Base-by-base conservation (phyloP, 1,140 invertebrate species). In the Saxidomus purpurata region DNA sequence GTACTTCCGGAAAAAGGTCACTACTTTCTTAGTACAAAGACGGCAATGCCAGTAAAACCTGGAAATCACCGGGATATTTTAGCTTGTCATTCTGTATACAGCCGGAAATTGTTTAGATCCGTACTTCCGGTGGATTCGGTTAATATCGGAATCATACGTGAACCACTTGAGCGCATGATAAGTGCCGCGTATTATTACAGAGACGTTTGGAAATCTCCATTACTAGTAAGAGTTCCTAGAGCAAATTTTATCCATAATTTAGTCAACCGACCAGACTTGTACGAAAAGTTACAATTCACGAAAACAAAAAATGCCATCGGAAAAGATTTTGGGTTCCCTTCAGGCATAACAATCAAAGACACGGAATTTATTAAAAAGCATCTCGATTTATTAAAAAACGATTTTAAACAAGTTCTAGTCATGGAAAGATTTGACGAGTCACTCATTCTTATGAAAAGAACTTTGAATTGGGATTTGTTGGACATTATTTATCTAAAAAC, bases 381-480 rank as follows among this genome's bases (percentile, higher is more conserved):
- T 19, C 43, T 92, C 40, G 0, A 47, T 4, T 15, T 84, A 38
- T 22, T 92, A n/a, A 71, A 84, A 9, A 87, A 88, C 34, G 83
- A 90, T 17, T 96, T 97, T 90, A 93, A 96, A 89, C 92, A 96
- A 8, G 95, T 97, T 22, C 94, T 97, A 94, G 94, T 97, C 11
- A 93, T 95, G 3, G 96, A 97, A 90, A 93, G 95, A 81, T 95
- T 97, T 91, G 96, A 97, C 82, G 96, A 96, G 89, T 96, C 96
- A 8, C 89, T 97, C 34, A 92, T 97, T 31, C 91, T 97, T 17
- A 90, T 97, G 77, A 93, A 93, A 36, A 90, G 96, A 80, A 76
- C 95, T 6, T 94, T 97, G 47, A 96, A 95, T 85, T 97, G 96
- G 96, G 91, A 95, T 22, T 84, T 96, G 8, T 93, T 94, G 49